Conservation (phyloP, 2,113 vertebrate genomes). For the Eulemur rufifrons region DNA sequence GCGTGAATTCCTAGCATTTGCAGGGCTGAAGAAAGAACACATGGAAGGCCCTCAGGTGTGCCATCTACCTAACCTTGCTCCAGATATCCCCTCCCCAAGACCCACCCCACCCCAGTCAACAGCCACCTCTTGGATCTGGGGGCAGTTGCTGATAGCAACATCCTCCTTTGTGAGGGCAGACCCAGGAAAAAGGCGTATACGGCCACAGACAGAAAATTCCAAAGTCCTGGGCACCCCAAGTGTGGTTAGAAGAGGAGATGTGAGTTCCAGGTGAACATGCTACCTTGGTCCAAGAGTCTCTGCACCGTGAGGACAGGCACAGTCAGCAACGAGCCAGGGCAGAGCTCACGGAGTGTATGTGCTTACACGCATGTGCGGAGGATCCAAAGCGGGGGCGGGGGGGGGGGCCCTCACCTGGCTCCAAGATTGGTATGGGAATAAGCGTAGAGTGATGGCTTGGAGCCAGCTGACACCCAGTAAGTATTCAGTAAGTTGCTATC, state of each 20-base stretch:
- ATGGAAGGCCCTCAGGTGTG: accelerated
- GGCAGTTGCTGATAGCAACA: accelerated
- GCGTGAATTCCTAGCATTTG: background rate
- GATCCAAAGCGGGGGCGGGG: background rate
- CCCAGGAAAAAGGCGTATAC: background rate
- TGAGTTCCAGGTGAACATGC: background rate
- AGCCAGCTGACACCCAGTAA: background rate
- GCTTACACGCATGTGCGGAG: accelerated
- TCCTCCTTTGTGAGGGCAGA: background rate
- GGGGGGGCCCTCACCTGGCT: background rate
- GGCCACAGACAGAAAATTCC: background rate
- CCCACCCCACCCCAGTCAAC: background rate
- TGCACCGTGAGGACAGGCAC: background rate
- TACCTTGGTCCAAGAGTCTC: background rate
- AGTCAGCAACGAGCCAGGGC: background rate
- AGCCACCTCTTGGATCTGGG: background rate
- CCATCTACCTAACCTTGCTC: too few species aligned
- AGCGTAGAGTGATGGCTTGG: background rate
- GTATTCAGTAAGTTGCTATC: background rate
- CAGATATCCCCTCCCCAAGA: background rate
- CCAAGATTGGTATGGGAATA: background rate
- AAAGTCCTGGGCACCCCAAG: background rate
- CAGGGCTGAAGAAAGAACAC: background rate
- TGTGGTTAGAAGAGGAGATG: background rate
- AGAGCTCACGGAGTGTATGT: too few species aligned